These are phyloP conservation scores for Pomacea maculata DNA, from an alignment of 1,140 invertebrate genomes.

Conservation along the genomic window DNA sequence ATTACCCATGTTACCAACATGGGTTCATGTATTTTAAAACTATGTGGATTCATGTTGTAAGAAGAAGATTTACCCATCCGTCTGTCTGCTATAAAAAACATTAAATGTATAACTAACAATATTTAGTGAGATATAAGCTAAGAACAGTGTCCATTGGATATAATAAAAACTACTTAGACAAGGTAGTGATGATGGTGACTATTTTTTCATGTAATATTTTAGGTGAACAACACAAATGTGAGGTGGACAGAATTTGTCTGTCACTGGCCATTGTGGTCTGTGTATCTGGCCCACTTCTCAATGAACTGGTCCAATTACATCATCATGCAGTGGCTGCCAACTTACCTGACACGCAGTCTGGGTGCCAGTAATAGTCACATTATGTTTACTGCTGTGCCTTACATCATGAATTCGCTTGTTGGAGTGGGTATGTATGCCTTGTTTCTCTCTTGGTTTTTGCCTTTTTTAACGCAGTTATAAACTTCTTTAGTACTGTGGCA, in stretches of 20 bases:
- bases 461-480: too few relatives aligned
- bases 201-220: constrained; percentile 31
- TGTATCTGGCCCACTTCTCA: constrained; percentile 83
- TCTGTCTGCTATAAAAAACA: too few relatives aligned
- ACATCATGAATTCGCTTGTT: constrained; percentile 79
- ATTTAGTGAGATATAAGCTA: too few relatives aligned
- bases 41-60: too few relatives aligned
- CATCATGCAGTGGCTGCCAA: constrained; percentile 86
- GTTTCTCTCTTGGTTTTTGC: too few relatives aligned
- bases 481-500: too few relatives aligned
- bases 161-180: not conserved
- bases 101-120: too few relatives aligned
- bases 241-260: constrained; percentile 76
- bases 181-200: not conserved
- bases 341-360: constrained; percentile 76
- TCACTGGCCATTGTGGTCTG: constrained; percentile 80
- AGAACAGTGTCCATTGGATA: too few relatives aligned
- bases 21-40: too few relatives aligned
- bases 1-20: too few relatives aligned
- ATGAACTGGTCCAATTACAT: constrained; percentile 89
- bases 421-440: constrained; percentile 72
- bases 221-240: constrained; percentile 69
- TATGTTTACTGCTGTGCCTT: constrained; percentile 81
- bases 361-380: constrained; percentile 78
- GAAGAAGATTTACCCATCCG: too few relatives aligned